These are phyloP conservation scores for Brevimyrus niger DNA, from an alignment of 2,113 vertebrate species.

Conservation along the genomic window DNA sequence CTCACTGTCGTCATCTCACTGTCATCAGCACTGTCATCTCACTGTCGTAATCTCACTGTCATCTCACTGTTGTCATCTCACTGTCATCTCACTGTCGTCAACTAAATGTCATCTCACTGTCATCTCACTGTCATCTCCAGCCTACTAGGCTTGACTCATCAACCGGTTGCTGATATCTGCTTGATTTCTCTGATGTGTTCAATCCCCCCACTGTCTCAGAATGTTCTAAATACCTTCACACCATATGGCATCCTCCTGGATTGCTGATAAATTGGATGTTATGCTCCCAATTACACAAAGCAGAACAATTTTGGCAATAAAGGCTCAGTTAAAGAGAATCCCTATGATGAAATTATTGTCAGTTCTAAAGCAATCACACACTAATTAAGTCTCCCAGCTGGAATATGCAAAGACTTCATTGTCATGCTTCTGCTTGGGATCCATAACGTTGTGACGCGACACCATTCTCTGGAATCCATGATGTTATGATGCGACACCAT, in stretches of 20 bases:
- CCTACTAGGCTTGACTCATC: not conserved
- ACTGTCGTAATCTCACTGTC: too few species aligned
- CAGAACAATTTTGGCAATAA: conserved; percentile 10
- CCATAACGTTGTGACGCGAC: not conserved
- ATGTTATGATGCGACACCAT: too few species aligned
- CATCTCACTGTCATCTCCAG: not conserved
- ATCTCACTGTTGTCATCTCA: too few species aligned
- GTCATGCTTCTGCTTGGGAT: not conserved
- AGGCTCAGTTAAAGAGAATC: conserved; percentile 8
- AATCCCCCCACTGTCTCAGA: not conserved
- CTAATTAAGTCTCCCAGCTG: conserved; percentile 13
- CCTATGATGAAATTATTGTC: conserved; percentile 20
- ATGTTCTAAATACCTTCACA: not conserved
- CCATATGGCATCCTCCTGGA: not conserved
- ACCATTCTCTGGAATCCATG: too few species aligned
- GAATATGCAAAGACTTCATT: conserved; percentile 2
- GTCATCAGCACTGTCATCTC: too few species aligned
- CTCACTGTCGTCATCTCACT: too few species aligned
- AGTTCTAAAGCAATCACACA: conserved; percentile 19
- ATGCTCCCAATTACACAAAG: conserved; percentile 16
- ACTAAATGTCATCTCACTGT: too few species aligned
- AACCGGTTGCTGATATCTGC: not conserved
- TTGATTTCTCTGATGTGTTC: not conserved
- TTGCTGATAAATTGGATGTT: conserved; percentile 19
- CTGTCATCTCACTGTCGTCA: too few species aligned